These are phyloP conservation scores for Oscheius sp. DNA, from an alignment of 2,888 invertebrate genomes.

Conservation along the genomic window DNA sequence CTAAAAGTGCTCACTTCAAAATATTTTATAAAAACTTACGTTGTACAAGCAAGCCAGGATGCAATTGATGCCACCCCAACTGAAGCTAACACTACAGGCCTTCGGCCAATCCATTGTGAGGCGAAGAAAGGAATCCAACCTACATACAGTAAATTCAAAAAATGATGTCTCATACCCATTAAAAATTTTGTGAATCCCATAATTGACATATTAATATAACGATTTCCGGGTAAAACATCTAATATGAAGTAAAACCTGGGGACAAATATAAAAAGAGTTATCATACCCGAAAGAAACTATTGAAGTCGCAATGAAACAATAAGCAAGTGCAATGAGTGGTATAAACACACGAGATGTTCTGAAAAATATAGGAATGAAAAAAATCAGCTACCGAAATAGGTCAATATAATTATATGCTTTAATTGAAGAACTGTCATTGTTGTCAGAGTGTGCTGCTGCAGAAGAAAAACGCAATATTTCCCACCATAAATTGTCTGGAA, in stretches of 20 bases:
- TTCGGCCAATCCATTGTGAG: slow-evolving; percentile 49
- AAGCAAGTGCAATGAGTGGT: slow-evolving; percentile 58
- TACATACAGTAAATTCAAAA: neutral
- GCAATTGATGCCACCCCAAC: slow-evolving; percentile 35
- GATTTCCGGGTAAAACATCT: slow-evolving; percentile 64
- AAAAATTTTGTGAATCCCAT: slow-evolving; percentile 54
- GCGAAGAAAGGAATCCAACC: slow-evolving; percentile 63
- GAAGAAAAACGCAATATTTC: slow-evolving; percentile 42
- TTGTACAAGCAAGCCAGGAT: slow-evolving; percentile 1
- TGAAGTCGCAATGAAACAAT: slow-evolving; percentile 62
- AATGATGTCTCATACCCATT: neutral
- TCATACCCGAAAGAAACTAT: slow-evolving; percentile 52
- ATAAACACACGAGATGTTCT: slow-evolving; percentile 31
- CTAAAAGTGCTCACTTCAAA: neutral
- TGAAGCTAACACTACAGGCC: slow-evolving; percentile 57
- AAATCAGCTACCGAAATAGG: slow-evolving; percentile 3
- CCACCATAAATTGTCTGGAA: slow-evolving; percentile 34
- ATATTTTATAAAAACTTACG: neutral
- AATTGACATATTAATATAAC: slow-evolving; percentile 50
- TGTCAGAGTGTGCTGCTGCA: slow-evolving; percentile 27
- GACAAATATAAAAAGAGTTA: neutral
- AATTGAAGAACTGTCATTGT: slow-evolving; percentile 21
- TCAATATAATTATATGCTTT: slow-evolving; percentile 13
- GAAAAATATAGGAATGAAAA: too few species aligned
- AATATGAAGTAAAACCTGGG: slow-evolving; percentile 58